Conservation (phyloP, 2,888 invertebrate species). For the Drosophila villosipedis region DNA sequence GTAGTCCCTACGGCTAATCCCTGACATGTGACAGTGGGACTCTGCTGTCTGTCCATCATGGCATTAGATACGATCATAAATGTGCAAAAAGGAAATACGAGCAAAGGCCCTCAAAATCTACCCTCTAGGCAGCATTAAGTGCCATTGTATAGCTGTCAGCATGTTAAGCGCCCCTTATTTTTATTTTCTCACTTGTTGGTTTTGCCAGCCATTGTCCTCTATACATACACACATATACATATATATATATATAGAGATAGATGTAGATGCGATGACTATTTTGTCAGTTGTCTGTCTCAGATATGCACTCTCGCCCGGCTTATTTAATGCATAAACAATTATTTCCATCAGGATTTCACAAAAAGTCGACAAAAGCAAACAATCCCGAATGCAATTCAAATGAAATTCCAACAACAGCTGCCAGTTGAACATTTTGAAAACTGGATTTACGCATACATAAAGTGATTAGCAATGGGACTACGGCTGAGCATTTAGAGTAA, state of each 20-base stretch:
- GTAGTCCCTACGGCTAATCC: constrained; percentile 68
- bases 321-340: constrained; percentile 83
- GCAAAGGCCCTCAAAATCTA: constrained; percentile 42
- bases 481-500: constrained; percentile 27
- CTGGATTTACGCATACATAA: constrained; percentile 63
- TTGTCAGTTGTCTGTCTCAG: constrained; percentile 74
- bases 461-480: constrained; percentile 59
- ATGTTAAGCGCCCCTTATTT: constrained; percentile 67
- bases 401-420: constrained; percentile 59
- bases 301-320: constrained; percentile 67
- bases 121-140: constrained; percentile 64
- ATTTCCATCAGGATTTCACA: constrained; percentile 81
- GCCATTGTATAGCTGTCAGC: constrained; percentile 76
- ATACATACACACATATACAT: neutral
- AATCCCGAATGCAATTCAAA: constrained; percentile 61
- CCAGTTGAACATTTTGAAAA: constrained; percentile 53
- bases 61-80: constrained; percentile 80
- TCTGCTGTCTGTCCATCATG: constrained; percentile 76
- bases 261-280: constrained; percentile 51
- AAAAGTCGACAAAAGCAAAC: constrained; percentile 79
- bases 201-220: constrained; percentile 59
- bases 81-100: constrained; percentile 62
- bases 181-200: constrained; percentile 68
- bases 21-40: constrained; percentile 64
- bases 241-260: neutral